phyloP scores from a whole-genome alignment of 2,888 invertebrate species.

The Ligdia adustata region DNA sequence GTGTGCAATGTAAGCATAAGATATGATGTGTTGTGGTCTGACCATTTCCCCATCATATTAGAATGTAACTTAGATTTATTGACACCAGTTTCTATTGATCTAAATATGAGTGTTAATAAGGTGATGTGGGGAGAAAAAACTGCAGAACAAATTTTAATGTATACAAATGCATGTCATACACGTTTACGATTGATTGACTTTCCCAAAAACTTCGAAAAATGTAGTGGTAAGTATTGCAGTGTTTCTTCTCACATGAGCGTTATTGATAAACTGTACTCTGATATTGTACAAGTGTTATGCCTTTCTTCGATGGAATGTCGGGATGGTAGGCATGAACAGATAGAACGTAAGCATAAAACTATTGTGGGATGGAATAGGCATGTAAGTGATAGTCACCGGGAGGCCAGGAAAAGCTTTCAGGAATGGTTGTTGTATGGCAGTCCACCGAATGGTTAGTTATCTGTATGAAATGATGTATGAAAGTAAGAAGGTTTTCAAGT shows the following conservation, averaged over 20 bases:
- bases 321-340: background rate
- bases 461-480: slow-evolving; percentile 22
- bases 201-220: background rate
- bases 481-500: slow-evolving; percentile 20
- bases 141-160: background rate
- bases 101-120: background rate
- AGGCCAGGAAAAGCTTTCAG: slow-evolving; percentile 20
- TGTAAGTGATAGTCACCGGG: slow-evolving; percentile 15
- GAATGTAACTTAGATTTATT: background rate
- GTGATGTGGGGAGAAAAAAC: background rate
- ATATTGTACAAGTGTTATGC: background rate
- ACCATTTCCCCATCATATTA: background rate
- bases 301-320: background rate
- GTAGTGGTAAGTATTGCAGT: background rate
- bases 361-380: slow-evolving; percentile 28
- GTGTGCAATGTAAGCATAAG: background rate
- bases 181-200: background rate
- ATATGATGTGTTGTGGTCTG: slow-evolving; percentile 3
- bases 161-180: background rate
- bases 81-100: background rate
- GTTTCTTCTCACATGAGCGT: background rate
- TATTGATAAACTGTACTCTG: background rate
- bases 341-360: background rate
- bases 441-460: slow-evolving; percentile 12
- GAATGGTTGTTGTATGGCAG: slow-evolving; percentile 9